These are phyloP conservation scores for Homarus gammarus DNA, from an alignment of 2,888 invertebrate species.

Conservation along the genomic window DNA sequence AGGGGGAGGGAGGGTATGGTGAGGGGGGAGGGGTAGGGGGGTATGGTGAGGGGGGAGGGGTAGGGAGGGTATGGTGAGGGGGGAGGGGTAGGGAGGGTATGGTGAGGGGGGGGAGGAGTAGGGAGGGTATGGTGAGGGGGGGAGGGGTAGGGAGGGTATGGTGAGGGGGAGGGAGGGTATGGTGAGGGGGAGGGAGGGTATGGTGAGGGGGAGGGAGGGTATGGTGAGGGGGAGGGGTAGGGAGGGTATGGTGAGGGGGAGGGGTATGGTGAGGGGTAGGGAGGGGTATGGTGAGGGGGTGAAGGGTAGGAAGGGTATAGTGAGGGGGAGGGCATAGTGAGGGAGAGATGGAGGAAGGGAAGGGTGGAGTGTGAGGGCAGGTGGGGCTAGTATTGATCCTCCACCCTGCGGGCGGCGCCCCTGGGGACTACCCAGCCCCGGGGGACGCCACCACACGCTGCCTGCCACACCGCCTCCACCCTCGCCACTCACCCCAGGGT, in stretches of 20 bases:
- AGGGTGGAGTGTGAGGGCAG: neutral
- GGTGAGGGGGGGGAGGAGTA: too few relatives aligned
- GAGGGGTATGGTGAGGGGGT: neutral
- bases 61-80: neutral
- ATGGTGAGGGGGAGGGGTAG: too few relatives aligned
- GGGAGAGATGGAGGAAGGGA: too few relatives aligned
- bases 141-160: too few relatives aligned
- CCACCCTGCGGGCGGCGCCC: constrained; percentile 62
- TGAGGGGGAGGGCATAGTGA: neutral
- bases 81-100: too few relatives aligned
- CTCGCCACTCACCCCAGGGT: neutral
- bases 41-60: neutral
- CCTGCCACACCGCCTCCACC: constrained; percentile 4
- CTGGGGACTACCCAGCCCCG: constrained; percentile 46
- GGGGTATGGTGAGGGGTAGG: neutral
- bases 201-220: too few relatives aligned
- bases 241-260: too few relatives aligned
- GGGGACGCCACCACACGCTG: constrained; percentile 58
- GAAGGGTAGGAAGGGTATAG: neutral
- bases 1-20: too few relatives aligned
- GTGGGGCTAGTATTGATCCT: constrained; percentile 54
- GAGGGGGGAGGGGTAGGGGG: neutral
- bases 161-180: too few relatives aligned
- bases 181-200: too few relatives aligned
- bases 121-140: too few relatives aligned